Evolutionary conservation across 1,140 invertebrate species (phyloP), one percentile per base, ranked within the genome.

Genomic region (Ips typographus): DNA sequence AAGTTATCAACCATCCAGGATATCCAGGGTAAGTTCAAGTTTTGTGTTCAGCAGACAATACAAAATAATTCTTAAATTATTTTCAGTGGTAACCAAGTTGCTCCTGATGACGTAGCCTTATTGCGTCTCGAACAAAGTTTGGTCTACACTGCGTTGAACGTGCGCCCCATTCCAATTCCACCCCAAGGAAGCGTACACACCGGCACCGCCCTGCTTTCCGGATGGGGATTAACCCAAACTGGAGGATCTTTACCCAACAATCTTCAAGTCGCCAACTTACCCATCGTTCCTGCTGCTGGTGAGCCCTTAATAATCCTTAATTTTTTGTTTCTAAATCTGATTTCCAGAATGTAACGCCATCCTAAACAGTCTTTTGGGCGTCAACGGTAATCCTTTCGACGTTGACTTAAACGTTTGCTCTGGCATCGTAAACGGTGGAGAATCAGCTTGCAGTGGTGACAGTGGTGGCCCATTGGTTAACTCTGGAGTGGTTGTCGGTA

Each of bases 31-130:
- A 68, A 68, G 65, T 67, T 2, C 2, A 37, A 56, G 38, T 22
- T 6, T 39, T 7, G 53, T 39, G 38, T 56, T 5, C 53, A 37
- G 53, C 6, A 56, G 1, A 1, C 53, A 1, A 56, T 56, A 7
- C 2, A 6, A 5, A 22, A 7, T 56, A 40, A n/a, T 61, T 44
- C 40, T 36, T 40, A 67, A 22, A 7, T 56, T 59, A n/a, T 61
- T 44, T 47, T 36, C 51, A 67, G 82, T 22, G 82, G 81, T 4
- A 47, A 7, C 55, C 36, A 47, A 47, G 84, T 85, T n/a, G 83
- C 80, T 36, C 82, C 82, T 55, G 82, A 86, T 68, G 90, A 92
- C 71, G 86, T 91, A 56, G 88, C 87, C 42, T 55, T 91, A 0
- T 74, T 91, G 36, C 82, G 81, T 66, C 75, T 89, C n/a, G 79